These are phyloP conservation scores for Aleiodes alternator DNA, from an alignment of 2,888 invertebrate genomes.

Conservation along the genomic window DNA sequence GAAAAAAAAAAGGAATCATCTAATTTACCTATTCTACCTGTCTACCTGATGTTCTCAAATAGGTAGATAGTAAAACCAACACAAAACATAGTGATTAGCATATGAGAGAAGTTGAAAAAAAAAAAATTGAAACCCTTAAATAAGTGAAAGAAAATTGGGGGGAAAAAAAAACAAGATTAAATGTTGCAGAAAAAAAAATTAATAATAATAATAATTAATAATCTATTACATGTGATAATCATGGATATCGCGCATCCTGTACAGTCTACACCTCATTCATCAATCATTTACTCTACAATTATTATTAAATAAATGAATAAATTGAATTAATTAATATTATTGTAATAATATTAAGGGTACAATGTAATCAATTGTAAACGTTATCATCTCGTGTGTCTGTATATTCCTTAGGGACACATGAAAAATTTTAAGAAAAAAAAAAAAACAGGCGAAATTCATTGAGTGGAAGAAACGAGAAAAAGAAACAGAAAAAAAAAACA, in stretches of 20 bases:
- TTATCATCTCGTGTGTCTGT: conserved; percentile 63
- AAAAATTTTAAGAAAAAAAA: conserved; percentile 46
- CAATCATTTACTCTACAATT: conserved; percentile 80
- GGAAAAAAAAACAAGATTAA: conserved; percentile 50
- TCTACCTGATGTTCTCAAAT: conserved; percentile 53
- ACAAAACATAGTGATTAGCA: conserved; percentile 54
- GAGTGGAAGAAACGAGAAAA: conserved; percentile 25
- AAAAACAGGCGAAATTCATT: neutral
- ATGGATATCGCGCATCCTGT: conserved; percentile 78
- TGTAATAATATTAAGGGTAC: conserved; percentile 67
- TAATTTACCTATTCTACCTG: conserved; percentile 49
- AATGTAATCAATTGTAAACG: conserved; percentile 56
- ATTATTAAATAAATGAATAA: conserved; percentile 69
- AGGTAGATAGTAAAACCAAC: conserved; percentile 42
- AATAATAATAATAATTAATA: conserved; percentile 75
- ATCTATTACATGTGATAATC: conserved; percentile 83
- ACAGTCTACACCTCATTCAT: conserved; percentile 81
- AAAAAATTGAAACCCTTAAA: conserved; percentile 44
- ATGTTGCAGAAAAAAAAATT: conserved; percentile 65
- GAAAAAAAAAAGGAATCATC: neutral
- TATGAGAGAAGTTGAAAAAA: conserved; percentile 28
- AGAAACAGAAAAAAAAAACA: conserved; percentile 26
- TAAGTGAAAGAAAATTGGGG: conserved; percentile 21
- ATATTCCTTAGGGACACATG: conserved; percentile 44
- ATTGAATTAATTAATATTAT: conserved; percentile 71